Evolutionary conservation across 2,797 vertebrate genomes (phyloP), one percentile per base, ranked within the genome.

Genomic region (Petrocephalus sullivani): DNA sequence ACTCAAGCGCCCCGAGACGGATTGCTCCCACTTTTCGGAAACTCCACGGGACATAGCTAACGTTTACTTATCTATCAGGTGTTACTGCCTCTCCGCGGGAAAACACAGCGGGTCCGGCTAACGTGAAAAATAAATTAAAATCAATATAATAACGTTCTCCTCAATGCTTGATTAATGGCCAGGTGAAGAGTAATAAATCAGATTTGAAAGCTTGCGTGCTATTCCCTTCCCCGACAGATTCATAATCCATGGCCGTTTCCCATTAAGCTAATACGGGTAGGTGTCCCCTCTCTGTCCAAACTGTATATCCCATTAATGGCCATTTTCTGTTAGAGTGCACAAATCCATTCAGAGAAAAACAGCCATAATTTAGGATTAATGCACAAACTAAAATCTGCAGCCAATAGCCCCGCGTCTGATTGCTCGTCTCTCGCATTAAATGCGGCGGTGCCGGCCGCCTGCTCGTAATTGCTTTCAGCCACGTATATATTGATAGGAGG

Each of bases 281-380:
- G 95, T 96, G 94, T 95, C 95, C 46, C 93, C 96, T 96, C 96
- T 95, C 96, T 96, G 96, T 95, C 95, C 95, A 98, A 98, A 99
- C 98, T 98, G 97, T 97, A 95, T 96, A 95, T 71, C 96, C 96
- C 96, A 96, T 97, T 96, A 97, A 98, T 98, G 96, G 51, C 96
- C 97, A 98, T 98, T 82, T 82, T 99, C 98, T 99, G 97, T 99
- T 98, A 99, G 97, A 98, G 97, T 98, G 98, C 98, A 98, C 98
- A 98, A 99, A 98, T 98, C 97, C 98, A 99, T 99, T 99, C 98
- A 92, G 95, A 96, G 96, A 96, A 95, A 95, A 95, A 93, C 93
- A 96, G 97, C 97, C 97, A 96, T 96, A 96, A 95, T 96, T 97
- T 95, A 95, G 97, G 97, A 98, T 98, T 98, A 98, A 98, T 97